These are phyloP conservation scores for Azemiops feae DNA, from an alignment of 2,113 vertebrate species.

Conservation along the genomic window DNA sequence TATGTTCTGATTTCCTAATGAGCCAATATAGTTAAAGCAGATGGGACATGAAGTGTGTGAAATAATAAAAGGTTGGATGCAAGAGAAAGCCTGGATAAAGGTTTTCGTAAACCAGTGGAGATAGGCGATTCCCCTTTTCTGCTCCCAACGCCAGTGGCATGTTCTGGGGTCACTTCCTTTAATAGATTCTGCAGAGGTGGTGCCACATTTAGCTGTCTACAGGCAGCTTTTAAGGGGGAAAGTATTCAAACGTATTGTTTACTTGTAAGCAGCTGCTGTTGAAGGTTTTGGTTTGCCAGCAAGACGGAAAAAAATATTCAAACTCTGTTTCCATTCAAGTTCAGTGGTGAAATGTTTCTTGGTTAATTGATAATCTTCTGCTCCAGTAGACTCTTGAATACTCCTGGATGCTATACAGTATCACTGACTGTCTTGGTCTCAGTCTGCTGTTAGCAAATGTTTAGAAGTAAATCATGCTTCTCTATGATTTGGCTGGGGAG, in stretches of 20 bases:
- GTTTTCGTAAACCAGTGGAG: conserved; percentile 6
- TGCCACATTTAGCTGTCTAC: neutral
- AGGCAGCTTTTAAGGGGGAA: neutral
- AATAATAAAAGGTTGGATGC: neutral
- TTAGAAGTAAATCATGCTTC: neutral
- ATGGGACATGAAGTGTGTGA: neutral
- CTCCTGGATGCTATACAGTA: neutral
- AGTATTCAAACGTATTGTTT: conserved; percentile 8
- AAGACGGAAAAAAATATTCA: neutral
- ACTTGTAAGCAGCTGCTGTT: neutral
- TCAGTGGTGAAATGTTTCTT: neutral
- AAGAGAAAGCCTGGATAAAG: neutral
- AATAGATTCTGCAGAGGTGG: conserved; percentile 22
- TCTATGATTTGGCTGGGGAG: neutral
- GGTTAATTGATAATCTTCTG: neutral
- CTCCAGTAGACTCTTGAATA: neutral
- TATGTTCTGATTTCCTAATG: conserved; percentile 4
- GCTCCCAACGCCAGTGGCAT: conserved; percentile 1
- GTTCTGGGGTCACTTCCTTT: neutral
- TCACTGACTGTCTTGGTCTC: neutral
- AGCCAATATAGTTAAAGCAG: conserved; percentile 22
- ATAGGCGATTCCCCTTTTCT: neutral
- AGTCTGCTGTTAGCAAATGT: neutral
- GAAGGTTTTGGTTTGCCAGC: neutral
- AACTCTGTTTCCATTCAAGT: neutral